Conservation (phyloP, 2,797 vertebrate species). For the Clarias platycephalus region DNA sequence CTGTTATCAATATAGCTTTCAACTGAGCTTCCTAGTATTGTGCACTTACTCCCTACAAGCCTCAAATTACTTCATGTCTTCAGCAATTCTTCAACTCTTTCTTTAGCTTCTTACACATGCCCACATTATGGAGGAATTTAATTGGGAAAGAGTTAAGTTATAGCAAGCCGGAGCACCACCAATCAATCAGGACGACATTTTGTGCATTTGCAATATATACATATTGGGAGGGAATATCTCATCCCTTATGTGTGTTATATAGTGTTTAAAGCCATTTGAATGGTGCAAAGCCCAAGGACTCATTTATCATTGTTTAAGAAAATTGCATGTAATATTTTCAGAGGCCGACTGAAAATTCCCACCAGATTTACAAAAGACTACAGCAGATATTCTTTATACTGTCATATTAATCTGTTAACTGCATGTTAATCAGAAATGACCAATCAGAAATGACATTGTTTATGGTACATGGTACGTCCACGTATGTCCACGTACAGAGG, state of each 20-base stretch:
- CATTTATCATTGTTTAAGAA: not conserved
- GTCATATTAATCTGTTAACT: not conserved
- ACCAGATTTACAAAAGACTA: not conserved
- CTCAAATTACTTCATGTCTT: not conserved
- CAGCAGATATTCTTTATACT: not conserved
- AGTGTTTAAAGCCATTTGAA: not conserved
- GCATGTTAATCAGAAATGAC: not conserved
- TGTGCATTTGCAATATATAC: not conserved
- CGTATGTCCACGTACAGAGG: too few relatives aligned
- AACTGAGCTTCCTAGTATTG: slow-evolving; percentile 15
- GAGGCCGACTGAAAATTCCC: not conserved
- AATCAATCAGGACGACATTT: not conserved
- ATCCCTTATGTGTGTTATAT: not conserved
- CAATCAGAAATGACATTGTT: not conserved
- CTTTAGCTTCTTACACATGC: not conserved
- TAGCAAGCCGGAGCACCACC: not conserved
- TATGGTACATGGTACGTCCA: too few relatives aligned
- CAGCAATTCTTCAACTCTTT: not conserved
- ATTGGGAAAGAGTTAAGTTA: not conserved
- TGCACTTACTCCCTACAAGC: not conserved
- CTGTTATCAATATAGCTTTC: slow-evolving; percentile 9
- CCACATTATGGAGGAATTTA: not conserved
- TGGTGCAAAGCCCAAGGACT: not conserved
- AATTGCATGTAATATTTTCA: not conserved
- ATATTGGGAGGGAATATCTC: not conserved